Evolutionary conservation across 1,140 invertebrate genomes (phyloP).

Genomic region (Melitaea cinxia): DNA sequence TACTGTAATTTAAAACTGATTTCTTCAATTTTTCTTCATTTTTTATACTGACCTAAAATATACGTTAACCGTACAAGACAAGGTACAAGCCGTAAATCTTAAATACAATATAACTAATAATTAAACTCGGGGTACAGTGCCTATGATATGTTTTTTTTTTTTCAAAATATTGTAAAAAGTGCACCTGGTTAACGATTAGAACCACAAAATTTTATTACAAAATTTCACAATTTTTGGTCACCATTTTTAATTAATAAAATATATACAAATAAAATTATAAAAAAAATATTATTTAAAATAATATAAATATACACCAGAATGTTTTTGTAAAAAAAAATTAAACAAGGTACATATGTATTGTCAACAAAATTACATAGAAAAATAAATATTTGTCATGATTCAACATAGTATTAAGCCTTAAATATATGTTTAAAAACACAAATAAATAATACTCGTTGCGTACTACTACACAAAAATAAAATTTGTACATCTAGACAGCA

Average conservation of each 20-base stretch:
- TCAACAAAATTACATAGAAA: slow-evolving; percentile 46
- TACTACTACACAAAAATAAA: slow-evolving; percentile 38
- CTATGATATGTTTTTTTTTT: slow-evolving; percentile 29
- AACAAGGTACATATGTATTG: slow-evolving; percentile 20
- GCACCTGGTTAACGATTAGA: slow-evolving; percentile 23
- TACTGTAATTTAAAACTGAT: background rate
- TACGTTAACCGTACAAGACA: background rate
- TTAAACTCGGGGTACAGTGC: slow-evolving; percentile 15
- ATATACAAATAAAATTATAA: slow-evolving; percentile 23
- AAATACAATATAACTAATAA: slow-evolving; percentile 16
- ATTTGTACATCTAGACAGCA: slow-evolving; percentile 72
- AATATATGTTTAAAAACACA: slow-evolving; percentile 55
- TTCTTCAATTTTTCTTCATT: background rate
- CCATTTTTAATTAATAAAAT: slow-evolving; percentile 20
- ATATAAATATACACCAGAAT: slow-evolving; percentile 4
- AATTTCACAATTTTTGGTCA: slow-evolving; percentile 26
- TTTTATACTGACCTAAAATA: background rate
- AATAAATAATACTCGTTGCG: slow-evolving; percentile 59
- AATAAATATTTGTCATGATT: slow-evolving; percentile 78
- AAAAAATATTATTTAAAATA: slow-evolving; percentile 20
- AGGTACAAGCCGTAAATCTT: slow-evolving; percentile 14
- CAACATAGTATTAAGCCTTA: slow-evolving; percentile 54
- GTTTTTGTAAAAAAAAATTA: slow-evolving; percentile 11
- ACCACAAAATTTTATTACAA: slow-evolving; percentile 21
- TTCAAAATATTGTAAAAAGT: slow-evolving; percentile 24